Evolutionary conservation across 2,113 vertebrate genomes (phyloP).

Genomic region (Sterna hirundo): DNA sequence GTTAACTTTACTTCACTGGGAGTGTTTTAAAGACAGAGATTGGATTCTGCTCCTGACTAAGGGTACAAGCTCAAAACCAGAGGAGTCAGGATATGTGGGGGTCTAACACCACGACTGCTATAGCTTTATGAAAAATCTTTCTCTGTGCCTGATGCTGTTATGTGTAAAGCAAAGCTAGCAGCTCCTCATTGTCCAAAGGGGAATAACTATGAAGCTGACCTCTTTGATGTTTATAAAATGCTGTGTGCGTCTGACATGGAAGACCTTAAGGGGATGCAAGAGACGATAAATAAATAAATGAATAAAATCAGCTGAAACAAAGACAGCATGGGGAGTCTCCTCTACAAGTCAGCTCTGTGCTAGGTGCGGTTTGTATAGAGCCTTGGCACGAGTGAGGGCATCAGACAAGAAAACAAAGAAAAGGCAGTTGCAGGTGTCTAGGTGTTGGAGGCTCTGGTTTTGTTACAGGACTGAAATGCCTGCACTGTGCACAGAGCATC

Average conservation of each 20-base stretch:
- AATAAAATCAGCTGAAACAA: background rate
- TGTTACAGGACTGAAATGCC: background rate
- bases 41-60: background rate
- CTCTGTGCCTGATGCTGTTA: background rate
- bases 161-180: background rate
- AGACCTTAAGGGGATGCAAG: background rate
- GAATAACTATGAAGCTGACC: background rate
- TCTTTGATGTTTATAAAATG: background rate
- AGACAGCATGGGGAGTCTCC: background rate
- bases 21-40: background rate
- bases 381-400: background rate
- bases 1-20: background rate
- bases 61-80: background rate
- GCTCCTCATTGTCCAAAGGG: rapidly evolving
- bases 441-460: background rate
- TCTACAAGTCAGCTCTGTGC: background rate
- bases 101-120: background rate
- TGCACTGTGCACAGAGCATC: background rate
- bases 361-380: background rate
- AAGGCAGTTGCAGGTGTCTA: background rate
- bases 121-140: background rate
- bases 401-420: background rate
- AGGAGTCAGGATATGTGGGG: background rate
- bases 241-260: background rate
- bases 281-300: background rate